phyloP scores from a whole-genome alignment of 2,888 invertebrate genomes.

The Lingula anatina region DNA sequence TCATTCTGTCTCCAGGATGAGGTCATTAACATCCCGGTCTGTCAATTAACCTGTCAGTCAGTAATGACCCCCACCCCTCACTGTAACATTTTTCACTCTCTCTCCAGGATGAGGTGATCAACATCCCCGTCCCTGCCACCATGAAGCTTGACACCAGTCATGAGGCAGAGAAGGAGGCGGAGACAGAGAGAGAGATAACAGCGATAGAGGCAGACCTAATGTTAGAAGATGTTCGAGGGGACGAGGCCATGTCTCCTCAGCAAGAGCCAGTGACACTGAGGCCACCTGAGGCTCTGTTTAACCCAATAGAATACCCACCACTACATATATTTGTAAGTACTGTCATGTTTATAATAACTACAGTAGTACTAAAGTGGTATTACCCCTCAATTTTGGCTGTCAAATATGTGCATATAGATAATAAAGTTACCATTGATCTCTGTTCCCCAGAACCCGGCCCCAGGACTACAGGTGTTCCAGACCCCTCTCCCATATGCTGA shows the following conservation, averaged over 20 bases:
- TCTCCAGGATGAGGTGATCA: slow-evolving; percentile 40
- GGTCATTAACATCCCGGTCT: too few relatives aligned
- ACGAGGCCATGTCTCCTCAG: slow-evolving; percentile 1
- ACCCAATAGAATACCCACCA: slow-evolving; percentile 46
- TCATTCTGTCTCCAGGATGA: too few relatives aligned
- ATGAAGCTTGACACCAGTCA: slow-evolving; percentile 7
- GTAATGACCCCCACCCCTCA: too few relatives aligned
- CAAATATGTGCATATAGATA: too few relatives aligned
- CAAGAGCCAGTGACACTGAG: not conserved
- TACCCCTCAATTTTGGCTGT: not conserved
- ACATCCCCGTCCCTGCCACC: slow-evolving; percentile 19
- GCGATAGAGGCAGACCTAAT: slow-evolving; percentile 8
- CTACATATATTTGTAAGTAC: slow-evolving; percentile 51
- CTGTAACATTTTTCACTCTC: too few relatives aligned
- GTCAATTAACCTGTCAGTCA: too few relatives aligned
- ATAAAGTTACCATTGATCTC: too few relatives aligned
- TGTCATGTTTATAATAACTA: too few relatives aligned
- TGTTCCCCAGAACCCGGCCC: slow-evolving; percentile 51
- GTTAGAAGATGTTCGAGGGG: slow-evolving; percentile 9
- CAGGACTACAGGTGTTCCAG: slow-evolving; percentile 48
- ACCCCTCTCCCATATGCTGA: slow-evolving; percentile 45
- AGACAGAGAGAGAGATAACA: slow-evolving; percentile 9
- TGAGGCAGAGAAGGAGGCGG: slow-evolving; percentile 2
- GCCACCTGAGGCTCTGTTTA: slow-evolving; percentile 26
- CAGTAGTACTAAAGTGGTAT: too few relatives aligned